phyloP scores from a whole-genome alignment of 2,113 vertebrate genomes.

The Dasypus novemcinctus region DNA sequence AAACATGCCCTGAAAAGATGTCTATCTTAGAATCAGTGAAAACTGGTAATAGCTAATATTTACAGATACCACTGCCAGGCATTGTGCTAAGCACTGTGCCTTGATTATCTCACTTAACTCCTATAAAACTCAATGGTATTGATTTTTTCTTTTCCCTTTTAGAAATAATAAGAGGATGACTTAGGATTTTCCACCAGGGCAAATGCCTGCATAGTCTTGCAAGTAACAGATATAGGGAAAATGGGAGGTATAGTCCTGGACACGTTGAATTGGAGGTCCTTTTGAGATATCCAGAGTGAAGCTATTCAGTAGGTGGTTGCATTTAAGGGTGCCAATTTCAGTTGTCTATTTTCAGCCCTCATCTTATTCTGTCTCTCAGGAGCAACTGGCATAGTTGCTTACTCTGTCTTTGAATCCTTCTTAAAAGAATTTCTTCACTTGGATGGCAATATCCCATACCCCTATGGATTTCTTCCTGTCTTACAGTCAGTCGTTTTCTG shows the following conservation, averaged over 20 bases:
- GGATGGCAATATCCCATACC: neutral
- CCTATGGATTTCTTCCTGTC: neutral
- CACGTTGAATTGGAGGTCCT: neutral
- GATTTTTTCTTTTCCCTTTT: neutral
- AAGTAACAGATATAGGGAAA: neutral
- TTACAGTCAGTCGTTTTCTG: neutral
- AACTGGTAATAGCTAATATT: neutral
- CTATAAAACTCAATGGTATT: neutral
- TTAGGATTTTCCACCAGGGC: neutral
- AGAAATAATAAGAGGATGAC: neutral
- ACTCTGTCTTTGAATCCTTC: neutral
- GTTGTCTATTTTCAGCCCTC: neutral
- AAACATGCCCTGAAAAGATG: neutral
- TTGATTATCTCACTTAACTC: neutral
- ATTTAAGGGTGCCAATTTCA: neutral
- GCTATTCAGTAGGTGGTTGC: neutral
- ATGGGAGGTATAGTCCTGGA: neutral
- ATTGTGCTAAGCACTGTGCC: neutral
- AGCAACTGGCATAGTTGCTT: neutral
- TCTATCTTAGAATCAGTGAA: neutral
- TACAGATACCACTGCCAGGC: neutral
- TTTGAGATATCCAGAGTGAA: neutral
- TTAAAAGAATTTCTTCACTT: neutral
- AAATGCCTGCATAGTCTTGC: neutral
- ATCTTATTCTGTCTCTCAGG: neutral